Percentiles rank a stretch among this genome's conserved stretches.
Conservation (phyloP, 1,140 invertebrate genomes). For the Drosophila athabasca region DNA sequence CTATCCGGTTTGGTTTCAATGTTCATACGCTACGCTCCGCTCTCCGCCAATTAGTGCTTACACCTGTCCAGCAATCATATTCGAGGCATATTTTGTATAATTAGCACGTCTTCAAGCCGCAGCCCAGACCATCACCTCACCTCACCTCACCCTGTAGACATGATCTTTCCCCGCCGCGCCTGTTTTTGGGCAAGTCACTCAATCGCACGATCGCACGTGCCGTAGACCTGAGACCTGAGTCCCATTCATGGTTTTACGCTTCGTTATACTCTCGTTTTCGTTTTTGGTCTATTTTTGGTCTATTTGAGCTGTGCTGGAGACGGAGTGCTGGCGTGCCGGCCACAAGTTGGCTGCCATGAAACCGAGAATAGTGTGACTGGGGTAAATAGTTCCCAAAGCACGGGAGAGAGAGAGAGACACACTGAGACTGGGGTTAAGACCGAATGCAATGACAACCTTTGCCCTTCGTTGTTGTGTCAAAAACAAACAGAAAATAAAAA, state of each 20-base stretch:
- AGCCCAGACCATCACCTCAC: conserved; percentile 11
- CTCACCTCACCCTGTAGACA: conserved; percentile 12
- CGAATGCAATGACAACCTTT: conserved; percentile 29
- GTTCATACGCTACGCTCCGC: conserved; percentile 44
- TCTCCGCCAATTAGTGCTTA: conserved; percentile 61
- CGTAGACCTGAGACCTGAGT: conserved; percentile 30
- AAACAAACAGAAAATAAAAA: conserved; percentile 28
- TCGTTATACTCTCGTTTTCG: conserved; percentile 51
- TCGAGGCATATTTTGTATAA: conserved; percentile 36
- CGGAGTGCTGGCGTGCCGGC: neutral
- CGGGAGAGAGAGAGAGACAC: conserved; percentile 3
- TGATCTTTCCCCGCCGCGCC: conserved; percentile 20
- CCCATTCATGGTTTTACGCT: conserved; percentile 55
- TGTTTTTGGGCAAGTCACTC: conserved; percentile 44
- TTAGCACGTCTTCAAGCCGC: conserved; percentile 40
- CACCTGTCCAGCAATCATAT: conserved; percentile 36
- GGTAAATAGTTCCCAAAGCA: neutral
- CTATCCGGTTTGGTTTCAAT: conserved; percentile 42
- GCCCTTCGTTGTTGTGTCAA: conserved; percentile 39
- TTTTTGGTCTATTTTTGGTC: conserved; percentile 35
- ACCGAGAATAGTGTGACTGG: neutral
- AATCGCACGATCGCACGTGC: conserved; percentile 52
- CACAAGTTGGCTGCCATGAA: conserved; percentile 19
- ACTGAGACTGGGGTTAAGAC: conserved; percentile 23
- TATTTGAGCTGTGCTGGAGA: conserved; percentile 32